Conservation (phyloP, 1,140 invertebrate genomes). For the Lasaia peninsularis region DNA sequence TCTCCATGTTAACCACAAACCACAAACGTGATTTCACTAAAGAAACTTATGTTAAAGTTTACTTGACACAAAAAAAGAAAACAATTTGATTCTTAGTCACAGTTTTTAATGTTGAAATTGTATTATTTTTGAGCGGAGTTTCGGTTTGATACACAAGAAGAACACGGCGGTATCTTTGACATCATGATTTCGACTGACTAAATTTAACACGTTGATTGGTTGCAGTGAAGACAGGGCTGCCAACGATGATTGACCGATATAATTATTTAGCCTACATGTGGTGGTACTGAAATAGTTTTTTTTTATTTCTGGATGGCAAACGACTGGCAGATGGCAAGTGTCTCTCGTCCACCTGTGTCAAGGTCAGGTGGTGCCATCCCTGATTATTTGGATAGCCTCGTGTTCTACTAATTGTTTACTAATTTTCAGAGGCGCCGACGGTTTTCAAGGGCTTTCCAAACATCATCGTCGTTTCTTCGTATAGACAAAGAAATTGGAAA, state of each 20-base stretch:
- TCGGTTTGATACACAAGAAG: background rate
- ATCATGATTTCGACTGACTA: conserved; percentile 69
- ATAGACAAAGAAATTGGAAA: too few species aligned
- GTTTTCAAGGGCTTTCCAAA: too few species aligned
- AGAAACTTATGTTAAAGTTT: too few species aligned
- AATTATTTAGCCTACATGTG: conserved; percentile 15
- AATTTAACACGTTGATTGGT: conserved; percentile 58
- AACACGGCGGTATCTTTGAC: conserved; percentile 47
- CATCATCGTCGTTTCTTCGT: too few species aligned
- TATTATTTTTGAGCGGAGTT: conserved; percentile 1
- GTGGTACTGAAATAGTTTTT: conserved; percentile 8
- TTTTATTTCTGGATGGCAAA: background rate
- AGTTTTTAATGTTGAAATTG: background rate
- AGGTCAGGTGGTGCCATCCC: background rate
- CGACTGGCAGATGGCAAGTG: background rate
- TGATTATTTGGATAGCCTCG: background rate
- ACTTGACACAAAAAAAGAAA: too few species aligned
- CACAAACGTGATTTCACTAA: background rate
- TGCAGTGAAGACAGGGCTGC: conserved; percentile 34
- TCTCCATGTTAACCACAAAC: background rate
- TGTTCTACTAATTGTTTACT: background rate
- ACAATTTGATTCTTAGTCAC: too few species aligned
- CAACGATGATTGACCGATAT: conserved; percentile 30
- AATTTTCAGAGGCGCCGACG: too few species aligned
- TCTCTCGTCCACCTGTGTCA: background rate